These are phyloP conservation scores for Ictalurus punctatus DNA, from an alignment of 2,113 vertebrate genomes.

Conservation along the genomic window DNA sequence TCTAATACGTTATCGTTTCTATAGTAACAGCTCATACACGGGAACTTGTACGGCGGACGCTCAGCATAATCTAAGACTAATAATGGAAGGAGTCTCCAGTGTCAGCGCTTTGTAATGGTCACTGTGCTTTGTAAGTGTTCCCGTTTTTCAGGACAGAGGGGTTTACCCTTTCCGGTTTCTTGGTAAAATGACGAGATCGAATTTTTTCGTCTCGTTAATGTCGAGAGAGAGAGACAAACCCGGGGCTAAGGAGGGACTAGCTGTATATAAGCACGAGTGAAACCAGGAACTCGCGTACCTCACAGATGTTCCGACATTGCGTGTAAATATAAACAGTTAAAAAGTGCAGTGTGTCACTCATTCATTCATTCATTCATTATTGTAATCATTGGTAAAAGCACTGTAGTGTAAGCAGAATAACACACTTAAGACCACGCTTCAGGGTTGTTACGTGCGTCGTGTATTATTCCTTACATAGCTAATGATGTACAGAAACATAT, in stretches of 20 bases:
- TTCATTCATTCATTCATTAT: background rate
- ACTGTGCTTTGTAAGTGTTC: too few relatives aligned
- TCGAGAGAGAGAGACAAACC: too few relatives aligned
- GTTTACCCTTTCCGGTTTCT: background rate
- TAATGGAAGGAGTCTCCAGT: background rate
- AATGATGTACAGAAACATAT: too few relatives aligned
- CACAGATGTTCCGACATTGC: background rate
- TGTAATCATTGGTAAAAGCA: background rate
- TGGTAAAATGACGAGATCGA: background rate
- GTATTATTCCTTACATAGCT: background rate
- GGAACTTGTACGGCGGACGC: background rate
- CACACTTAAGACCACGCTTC: background rate
- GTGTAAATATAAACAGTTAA: background rate
- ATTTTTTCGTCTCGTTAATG: too few relatives aligned
- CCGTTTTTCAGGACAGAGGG: too few relatives aligned
- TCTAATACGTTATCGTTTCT: background rate
- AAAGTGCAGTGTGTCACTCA: background rate
- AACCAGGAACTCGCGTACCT: background rate
- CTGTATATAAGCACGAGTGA: background rate
- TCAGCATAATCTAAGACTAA: background rate
- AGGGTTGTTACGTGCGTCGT: too few relatives aligned
- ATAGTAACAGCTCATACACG: background rate
- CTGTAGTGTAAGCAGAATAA: background rate
- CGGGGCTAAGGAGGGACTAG: too few relatives aligned
- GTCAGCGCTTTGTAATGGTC: background rate